A percentile compares a stretch with the other conserved stretches of the same genome.
Conservation (phyloP, 2,888 invertebrate genomes). For the Drosophila fulvimacula region DNA sequence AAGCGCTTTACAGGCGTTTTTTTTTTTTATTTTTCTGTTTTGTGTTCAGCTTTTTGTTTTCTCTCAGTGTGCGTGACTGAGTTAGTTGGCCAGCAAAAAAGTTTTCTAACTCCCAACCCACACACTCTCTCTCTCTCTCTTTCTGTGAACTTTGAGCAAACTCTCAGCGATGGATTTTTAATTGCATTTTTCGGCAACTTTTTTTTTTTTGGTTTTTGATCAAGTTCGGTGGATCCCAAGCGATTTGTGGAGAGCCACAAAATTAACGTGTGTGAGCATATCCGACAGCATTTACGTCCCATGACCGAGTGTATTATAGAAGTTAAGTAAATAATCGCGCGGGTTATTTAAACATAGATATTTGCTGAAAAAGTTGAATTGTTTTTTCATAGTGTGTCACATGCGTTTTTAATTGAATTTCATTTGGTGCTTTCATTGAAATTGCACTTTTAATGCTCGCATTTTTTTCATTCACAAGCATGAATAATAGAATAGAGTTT, state of each 20-base stretch:
- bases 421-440: conserved; percentile 52
- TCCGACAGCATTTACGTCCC: background rate
- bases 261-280: conserved; percentile 43
- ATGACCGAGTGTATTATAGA: conserved; percentile 62
- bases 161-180: conserved; percentile 45
- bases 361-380: conserved; percentile 47
- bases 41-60: background rate
- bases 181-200: conserved; percentile 44
- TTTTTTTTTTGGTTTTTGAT: background rate
- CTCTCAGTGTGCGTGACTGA: conserved; percentile 35
- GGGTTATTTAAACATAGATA: conserved; percentile 4
- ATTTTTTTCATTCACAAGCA: background rate
- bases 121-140: background rate
- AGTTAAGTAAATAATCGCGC: conserved; percentile 19
- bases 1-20: conserved; percentile 54
- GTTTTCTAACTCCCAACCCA: conserved; percentile 30
- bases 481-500: conserved; percentile 56
- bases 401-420: conserved; percentile 66
- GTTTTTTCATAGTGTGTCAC: conserved; percentile 34
- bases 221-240: conserved; percentile 11
- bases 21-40: background rate
- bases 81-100: conserved; percentile 37
- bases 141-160: conserved; percentile 14
- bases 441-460: conserved; percentile 61
- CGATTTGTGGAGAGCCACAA: conserved; percentile 40